phyloP scores from a whole-genome alignment of 1,140 invertebrate genomes.

The Vanessa tameamea region DNA sequence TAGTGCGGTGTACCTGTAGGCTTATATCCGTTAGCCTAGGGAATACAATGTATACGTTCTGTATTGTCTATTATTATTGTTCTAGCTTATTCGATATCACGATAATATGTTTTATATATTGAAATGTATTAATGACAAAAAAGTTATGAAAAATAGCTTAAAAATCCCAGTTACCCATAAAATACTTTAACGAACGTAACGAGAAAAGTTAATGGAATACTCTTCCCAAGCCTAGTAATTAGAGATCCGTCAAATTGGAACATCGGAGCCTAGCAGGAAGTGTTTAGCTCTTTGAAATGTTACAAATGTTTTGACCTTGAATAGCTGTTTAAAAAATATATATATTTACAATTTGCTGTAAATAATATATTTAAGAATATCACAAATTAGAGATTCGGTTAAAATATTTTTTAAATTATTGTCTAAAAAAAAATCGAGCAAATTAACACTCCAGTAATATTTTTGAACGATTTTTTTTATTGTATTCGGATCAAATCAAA shows the following conservation, averaged over 20 bases:
- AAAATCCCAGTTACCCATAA: slow-evolving; percentile 17
- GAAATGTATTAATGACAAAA: neutral
- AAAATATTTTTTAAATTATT: too few species aligned
- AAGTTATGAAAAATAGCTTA: slow-evolving; percentile 11
- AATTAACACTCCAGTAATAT: neutral
- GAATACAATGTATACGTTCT: too few species aligned
- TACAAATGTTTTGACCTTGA: neutral
- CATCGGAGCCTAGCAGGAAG: slow-evolving; percentile 10
- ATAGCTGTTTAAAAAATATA: neutral
- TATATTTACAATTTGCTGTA: neutral
- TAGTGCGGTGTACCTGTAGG: too few species aligned
- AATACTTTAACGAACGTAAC: slow-evolving; percentile 41
- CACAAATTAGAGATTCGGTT: too few species aligned
- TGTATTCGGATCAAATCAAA: too few species aligned
- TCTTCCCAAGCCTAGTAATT: slow-evolving; percentile 38
- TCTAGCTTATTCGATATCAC: too few species aligned
- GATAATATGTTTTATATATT: neutral
- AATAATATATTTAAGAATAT: neutral
- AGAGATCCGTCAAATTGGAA: slow-evolving; percentile 32
- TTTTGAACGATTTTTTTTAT: too few species aligned
- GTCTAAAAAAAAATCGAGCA: neutral
- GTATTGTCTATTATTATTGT: too few species aligned
- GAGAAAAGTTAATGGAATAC: slow-evolving; percentile 41
- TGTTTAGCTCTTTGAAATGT: slow-evolving; percentile 21
- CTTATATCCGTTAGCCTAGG: too few species aligned